Percentiles rank a stretch among this genome's conserved stretches.
Evolutionary conservation across 2,888 invertebrate genomes (phyloP).

Genomic region (Tiphia femorata): DNA sequence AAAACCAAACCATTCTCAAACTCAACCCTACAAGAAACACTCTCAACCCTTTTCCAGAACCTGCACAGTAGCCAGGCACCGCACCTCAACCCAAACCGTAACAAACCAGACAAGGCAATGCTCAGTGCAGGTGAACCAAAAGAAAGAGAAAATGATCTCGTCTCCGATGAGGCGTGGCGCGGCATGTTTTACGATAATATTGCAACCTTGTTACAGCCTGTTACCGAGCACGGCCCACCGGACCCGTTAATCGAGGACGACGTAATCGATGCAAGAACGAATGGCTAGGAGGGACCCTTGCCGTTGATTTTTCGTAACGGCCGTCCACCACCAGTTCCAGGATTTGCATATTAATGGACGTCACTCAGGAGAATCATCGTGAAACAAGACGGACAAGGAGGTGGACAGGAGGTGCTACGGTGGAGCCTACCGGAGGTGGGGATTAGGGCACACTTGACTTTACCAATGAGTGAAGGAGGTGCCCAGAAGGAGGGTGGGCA

Average conservation of each 20-base stretch:
- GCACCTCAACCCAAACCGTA: no score
- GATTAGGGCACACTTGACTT: neutral
- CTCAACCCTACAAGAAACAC: no score
- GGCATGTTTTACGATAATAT: conserved; percentile 9
- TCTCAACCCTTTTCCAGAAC: no score
- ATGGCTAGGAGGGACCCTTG: no score
- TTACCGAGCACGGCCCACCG: conserved; percentile 13
- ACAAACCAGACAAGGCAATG: no score
- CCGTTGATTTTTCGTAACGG: conserved; percentile 45
- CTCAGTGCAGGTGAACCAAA: no score
- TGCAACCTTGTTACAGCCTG: conserved; percentile 13
- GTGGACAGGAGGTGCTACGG: conserved; percentile 9
- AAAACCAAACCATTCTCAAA: no score
- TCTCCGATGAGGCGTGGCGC: neutral
- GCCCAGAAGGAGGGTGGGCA: neutral
- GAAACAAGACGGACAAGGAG: conserved; percentile 39
- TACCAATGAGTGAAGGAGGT: neutral
- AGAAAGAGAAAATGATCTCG: no score
- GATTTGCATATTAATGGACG: conserved; percentile 62
- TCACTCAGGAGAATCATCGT: conserved; percentile 40
- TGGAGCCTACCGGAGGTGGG: neutral
- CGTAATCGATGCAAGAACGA: conserved; percentile 42
- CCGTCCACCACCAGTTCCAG: conserved; percentile 16
- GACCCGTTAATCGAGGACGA: conserved; percentile 44
- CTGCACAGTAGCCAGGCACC: no score